Evolutionary conservation across 2,888 invertebrate genomes (phyloP).

Genomic region (Dryococelus australis): DNA sequence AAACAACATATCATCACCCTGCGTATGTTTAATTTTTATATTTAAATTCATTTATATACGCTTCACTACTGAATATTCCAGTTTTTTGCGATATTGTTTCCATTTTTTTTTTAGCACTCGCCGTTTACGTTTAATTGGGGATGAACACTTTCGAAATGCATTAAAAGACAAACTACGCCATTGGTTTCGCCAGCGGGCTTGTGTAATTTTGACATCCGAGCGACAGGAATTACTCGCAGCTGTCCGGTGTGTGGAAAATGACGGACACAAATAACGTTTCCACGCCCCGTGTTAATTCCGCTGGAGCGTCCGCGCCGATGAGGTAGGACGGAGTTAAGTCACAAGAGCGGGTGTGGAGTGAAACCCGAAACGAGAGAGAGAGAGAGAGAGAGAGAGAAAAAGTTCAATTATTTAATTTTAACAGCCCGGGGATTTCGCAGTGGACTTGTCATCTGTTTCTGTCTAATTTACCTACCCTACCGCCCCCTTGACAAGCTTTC

Average conservation of each 20-base stretch:
- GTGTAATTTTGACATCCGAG: neutral
- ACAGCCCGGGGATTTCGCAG: neutral
- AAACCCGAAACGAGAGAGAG: no score
- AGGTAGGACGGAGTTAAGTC: neutral
- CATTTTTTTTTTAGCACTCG: no score
- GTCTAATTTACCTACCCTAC: neutral
- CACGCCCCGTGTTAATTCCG: neutral
- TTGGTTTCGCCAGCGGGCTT: neutral
- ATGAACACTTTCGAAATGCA: neutral
- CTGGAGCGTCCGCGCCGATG: neutral
- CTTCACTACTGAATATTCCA: no score
- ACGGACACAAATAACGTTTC: neutral
- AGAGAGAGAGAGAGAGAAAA: no score
- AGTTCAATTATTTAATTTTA: neutral
- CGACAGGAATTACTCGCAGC: neutral
- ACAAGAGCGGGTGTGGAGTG: no score
- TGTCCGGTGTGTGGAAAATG: neutral
- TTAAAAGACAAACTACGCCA: neutral
- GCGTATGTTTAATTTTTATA: no score
- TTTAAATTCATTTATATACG: no score
- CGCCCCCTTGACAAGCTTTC: neutral
- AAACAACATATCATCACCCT: no score
- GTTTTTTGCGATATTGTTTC: no score
- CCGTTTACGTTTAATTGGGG: neutral
- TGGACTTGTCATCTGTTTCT: neutral